These are phyloP conservation scores for Campoletis raptor DNA, from an alignment of 2,888 invertebrate genomes.

Conservation along the genomic window DNA sequence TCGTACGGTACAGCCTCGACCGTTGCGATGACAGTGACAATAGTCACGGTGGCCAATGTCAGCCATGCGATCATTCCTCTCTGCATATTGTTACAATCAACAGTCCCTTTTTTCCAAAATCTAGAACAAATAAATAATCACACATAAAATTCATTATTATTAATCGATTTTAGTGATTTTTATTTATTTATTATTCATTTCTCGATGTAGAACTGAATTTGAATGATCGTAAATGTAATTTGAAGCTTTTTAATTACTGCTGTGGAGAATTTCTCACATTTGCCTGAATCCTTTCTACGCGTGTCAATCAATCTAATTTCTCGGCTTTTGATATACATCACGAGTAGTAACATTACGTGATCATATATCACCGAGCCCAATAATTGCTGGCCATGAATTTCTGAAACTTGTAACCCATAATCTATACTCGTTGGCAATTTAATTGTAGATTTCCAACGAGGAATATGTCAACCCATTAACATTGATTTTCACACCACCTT, in stretches of 20 bases:
- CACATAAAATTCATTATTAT: neutral
- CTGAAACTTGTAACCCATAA: conserved; percentile 8
- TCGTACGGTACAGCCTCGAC: conserved; percentile 78
- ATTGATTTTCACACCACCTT: neutral
- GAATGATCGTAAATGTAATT: neutral
- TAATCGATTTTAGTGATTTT: neutral
- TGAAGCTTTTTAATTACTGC: neutral
- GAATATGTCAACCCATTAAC: neutral
- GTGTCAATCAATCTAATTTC: conserved; percentile 36
- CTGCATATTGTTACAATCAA: conserved; percentile 74
- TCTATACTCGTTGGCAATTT: neutral
- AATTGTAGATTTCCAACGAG: neutral
- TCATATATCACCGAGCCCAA: conserved; percentile 25
- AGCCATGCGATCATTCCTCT: conserved; percentile 76
- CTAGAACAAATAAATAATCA: conserved; percentile 45
- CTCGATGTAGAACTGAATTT: neutral
- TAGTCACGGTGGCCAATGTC: conserved; percentile 73
- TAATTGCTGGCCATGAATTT: conserved; percentile 50
- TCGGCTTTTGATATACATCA: conserved; percentile 41
- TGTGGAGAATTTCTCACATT: neutral
- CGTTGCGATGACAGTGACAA: conserved; percentile 70
- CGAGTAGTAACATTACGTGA: conserved; percentile 48
- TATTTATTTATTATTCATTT: neutral
- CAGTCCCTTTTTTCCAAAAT: conserved; percentile 12
- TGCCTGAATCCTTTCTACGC: neutral